Evolutionary conservation across 2,888 invertebrate genomes (phyloP).

Genomic region (Pammene fasciana): DNA sequence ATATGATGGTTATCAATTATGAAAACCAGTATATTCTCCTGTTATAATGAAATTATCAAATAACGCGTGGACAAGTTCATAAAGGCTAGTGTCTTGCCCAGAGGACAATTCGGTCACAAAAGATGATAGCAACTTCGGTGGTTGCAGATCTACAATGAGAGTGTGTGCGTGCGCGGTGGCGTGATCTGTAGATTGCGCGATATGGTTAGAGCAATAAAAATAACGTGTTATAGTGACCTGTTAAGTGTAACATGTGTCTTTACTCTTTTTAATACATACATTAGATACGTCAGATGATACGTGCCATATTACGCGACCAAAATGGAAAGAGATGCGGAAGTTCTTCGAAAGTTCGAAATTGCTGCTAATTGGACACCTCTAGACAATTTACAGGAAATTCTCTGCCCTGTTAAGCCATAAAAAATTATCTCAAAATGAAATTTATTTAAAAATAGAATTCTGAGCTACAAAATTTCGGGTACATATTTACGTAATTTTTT

Average conservation of each 20-base stretch:
- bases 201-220: slow-evolving; percentile 41
- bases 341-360: too few relatives aligned
- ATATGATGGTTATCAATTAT: not conserved
- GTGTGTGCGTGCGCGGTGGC: slow-evolving; percentile 50
- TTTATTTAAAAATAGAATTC: too few relatives aligned
- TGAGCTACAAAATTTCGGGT: too few relatives aligned
- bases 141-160: slow-evolving; percentile 5
- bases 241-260: not conserved
- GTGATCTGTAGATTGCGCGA: slow-evolving; percentile 53
- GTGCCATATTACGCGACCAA: too few relatives aligned
- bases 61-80: not conserved
- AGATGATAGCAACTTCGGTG: slow-evolving; percentile 3
- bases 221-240: not conserved
- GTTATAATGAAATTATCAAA: not conserved
- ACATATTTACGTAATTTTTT: too few relatives aligned
- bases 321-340: too few relatives aligned
- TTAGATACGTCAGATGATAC: too few relatives aligned
- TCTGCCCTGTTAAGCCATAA: too few relatives aligned
- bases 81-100: not conserved
- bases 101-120: slow-evolving; percentile 12
- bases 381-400: too few relatives aligned
- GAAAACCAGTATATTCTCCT: not conserved
- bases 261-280: not conserved
- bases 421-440: too few relatives aligned
- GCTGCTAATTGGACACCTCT: too few relatives aligned